phyloP scores from a whole-genome alignment of 30 jellyfish, hydroid and myxozoan species.

The Pelagia noctiluca region DNA sequence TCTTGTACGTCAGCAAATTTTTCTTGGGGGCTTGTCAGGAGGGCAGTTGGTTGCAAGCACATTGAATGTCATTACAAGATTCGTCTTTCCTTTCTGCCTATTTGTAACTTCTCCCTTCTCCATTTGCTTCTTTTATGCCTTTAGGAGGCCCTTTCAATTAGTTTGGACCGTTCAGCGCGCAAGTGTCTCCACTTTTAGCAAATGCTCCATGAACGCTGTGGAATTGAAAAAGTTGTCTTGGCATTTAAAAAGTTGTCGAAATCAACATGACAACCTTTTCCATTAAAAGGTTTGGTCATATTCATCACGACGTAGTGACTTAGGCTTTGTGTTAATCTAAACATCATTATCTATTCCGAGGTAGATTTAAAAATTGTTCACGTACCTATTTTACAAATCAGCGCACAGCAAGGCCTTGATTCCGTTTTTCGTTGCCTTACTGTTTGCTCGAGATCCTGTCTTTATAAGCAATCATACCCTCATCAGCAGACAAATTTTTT shows the following conservation, averaged over 20 bases:
- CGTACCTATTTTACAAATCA: background rate
- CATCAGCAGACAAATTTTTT: conserved; percentile 22
- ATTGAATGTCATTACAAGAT: conserved; percentile 25
- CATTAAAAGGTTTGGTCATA: background rate
- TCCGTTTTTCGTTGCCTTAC: conserved; percentile 8
- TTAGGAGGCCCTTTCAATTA: too few relatives aligned
- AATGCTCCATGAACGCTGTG: background rate
- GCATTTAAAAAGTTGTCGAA: conserved; percentile 3
- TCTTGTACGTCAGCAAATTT: background rate
- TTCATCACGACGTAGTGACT: conserved; percentile 28
- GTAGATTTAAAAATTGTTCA: background rate
- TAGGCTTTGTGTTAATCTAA: background rate
- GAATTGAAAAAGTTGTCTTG: too few relatives aligned
- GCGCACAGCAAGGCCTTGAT: background rate
- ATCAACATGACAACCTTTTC: background rate
- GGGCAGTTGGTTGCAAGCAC: background rate
- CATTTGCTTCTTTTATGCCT: too few relatives aligned
- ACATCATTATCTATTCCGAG: background rate
- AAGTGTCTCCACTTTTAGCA: background rate
- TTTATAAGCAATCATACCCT: conserved; percentile 16
- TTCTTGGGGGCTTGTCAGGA: conserved; percentile 20
- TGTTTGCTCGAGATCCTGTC: conserved; percentile 7
- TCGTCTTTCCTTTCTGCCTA: too few relatives aligned
- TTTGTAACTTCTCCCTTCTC: too few relatives aligned
- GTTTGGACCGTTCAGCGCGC: conserved; percentile 7